Evolutionary conservation across 1,140 invertebrate genomes (phyloP), one percentile per base, ranked within the genome.

Genomic region (Propsilocerus akamusi): DNA sequence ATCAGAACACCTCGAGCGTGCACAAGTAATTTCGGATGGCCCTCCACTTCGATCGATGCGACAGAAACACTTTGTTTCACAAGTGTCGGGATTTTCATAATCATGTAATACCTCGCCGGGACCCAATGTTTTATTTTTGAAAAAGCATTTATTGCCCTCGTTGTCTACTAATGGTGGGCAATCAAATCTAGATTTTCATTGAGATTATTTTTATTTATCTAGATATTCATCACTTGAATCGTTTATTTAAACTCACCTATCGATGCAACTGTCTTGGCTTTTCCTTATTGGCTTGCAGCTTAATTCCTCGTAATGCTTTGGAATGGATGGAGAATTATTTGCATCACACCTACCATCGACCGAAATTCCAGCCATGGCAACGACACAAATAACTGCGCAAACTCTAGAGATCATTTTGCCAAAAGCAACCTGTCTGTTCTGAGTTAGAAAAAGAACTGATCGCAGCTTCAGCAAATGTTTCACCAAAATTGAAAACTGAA

Each of bases 1-100:
- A 48, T 69, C 66, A 12, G 68, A 63, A 47, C 68, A 71, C 56
- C 70, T 67, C 0, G 70, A 63, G 2, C 59, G 62, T 0, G 64
- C 67, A 54, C 67, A 68, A 12, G 59, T 57, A 59, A 69, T 64
- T 24, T 52, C 22, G 6, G 53, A 47, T 4, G 24, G 7, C n/a
- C 25, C 23, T 49, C 26, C 12, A 32, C 23, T 20, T 3, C 22
- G 7, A 23, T 28, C 11, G 25, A 32, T 3, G 3, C 12, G 5
- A 32, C 48, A 49, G 20, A 25, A 20, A 28, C 48, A 49, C 4
- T 26, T 28, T 7, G 28, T 23, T 20, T 20, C 34, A 23, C 48
- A 49, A 20, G 7, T 4, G 4, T 26, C 20, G 4, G 12, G 6
- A n/a, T 14, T 8, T 3, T 14, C n/a, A n/a, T n/a, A 5, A 10